These are phyloP conservation scores for Salarias fasciatus DNA, from an alignment of 2,797 vertebrate species.

Conservation along the genomic window DNA sequence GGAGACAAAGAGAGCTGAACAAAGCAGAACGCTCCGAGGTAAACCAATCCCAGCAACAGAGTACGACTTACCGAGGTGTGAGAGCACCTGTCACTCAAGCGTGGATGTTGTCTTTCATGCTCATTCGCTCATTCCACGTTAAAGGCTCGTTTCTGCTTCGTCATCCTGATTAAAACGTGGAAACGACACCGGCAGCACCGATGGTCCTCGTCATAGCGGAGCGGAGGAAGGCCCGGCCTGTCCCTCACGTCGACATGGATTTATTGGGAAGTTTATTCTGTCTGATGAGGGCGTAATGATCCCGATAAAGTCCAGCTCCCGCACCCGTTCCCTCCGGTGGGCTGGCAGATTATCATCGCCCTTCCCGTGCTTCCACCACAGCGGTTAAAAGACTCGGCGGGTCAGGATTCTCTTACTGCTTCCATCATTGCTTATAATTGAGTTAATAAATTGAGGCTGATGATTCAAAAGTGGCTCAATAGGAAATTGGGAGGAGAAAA, in stretches of 20 bases:
- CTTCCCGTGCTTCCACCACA: constrained; percentile 22
- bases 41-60: constrained; percentile 1
- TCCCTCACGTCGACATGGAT: constrained; percentile 5
- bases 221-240: neutral
- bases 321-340: constrained; percentile 6
- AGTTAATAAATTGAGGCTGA: constrained; percentile 68
- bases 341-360: constrained; percentile 26
- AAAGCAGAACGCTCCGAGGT: neutral
- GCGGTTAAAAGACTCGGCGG: constrained; percentile 40
- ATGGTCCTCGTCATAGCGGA: too few relatives aligned
- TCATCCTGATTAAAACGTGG: neutral
- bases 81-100: too few relatives aligned
- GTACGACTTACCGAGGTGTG: neutral
- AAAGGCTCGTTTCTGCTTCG: neutral
- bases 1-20: constrained; percentile 52
- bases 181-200: neutral
- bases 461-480: constrained; percentile 56
- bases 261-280: constrained; percentile 8
- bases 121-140: neutral
- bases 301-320: constrained; percentile 5
- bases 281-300: constrained; percentile 26
- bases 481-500: constrained; percentile 42
- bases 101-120: neutral
- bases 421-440: constrained; percentile 60
- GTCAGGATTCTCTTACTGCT: constrained; percentile 42